Evolutionary conservation across 1,140 invertebrate genomes (phyloP), one percentile per base, ranked within the genome.

Genomic region (Cephus cinctus): DNA sequence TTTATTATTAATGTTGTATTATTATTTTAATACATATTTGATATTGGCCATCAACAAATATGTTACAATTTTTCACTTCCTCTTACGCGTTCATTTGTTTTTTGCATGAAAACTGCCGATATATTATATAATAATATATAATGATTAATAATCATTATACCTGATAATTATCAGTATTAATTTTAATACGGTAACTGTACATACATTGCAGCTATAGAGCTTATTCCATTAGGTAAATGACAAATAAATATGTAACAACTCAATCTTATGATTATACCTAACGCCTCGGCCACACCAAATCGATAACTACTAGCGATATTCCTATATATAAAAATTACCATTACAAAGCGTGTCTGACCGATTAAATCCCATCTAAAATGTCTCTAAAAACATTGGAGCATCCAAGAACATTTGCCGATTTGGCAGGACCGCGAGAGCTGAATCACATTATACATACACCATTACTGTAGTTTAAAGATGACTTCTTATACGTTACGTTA

Each of bases 31-130:
- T 65, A 65, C 62, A 65, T 65, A 65, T 65, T 63, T 65, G 61
- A 65, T 65, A 65, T 65, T 63, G 62, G 62, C 62, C 62, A 63
- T 65, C 62, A 63, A 63, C 61, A 63, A 65, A 65, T 65, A 65
- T 65, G 58, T 65, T 63, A 63, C 59, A 65, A 55, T 54, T 65
- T 56, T 25, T 48, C 39, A 25, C 47, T 38, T 16, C 31, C 21
- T 38, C 23, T 49, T 40, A 21, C 50, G 27, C 56, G 2, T 45
- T 52, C 51, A 55, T 44, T 52, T 41, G 49, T 61, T 59, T n/a
- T n/a, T n/a, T 51, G 21, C 42, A 49, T 53, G 48, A 47, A 52
- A 59, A 56, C 40, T 57, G 57, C 43, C 47, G 45, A 53, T 52
- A 59, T 57, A 59, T 41, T 57, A 54, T 45, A 32, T 39, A 57